A percentile compares a stretch with the other conserved stretches of the same genome.
These are phyloP conservation scores for Agonopterix alstromeriana DNA, from an alignment of 2,888 invertebrate species.

Conservation along the genomic window DNA sequence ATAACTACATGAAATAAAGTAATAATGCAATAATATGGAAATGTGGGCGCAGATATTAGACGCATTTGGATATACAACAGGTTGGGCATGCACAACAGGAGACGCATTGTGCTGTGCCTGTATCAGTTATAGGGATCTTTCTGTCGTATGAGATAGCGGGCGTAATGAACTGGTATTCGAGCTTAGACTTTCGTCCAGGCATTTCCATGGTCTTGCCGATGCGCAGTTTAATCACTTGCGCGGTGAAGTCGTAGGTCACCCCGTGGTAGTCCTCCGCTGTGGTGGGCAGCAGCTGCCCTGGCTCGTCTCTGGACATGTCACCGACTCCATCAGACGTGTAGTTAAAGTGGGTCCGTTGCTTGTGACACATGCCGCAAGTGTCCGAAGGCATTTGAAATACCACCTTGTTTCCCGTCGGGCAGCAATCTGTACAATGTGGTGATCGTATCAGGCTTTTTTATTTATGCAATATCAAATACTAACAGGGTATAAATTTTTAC, in stretches of 20 bases:
- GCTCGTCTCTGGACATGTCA: conserved; percentile 57
- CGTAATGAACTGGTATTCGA: conserved; percentile 65
- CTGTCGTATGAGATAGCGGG: conserved; percentile 37
- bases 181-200: conserved; percentile 55
- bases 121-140: conserved; percentile 44
- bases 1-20: too few relatives aligned
- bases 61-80: conserved; percentile 26
- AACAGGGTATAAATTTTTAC: too few relatives aligned
- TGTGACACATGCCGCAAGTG: conserved; percentile 53
- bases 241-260: conserved; percentile 50
- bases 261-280: conserved; percentile 48
- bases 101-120: conserved; percentile 53
- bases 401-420: conserved; percentile 66
- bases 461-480: neutral
- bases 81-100: conserved; percentile 33
- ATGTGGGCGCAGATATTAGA: too few relatives aligned
- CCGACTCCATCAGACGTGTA: conserved; percentile 59
- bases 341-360: conserved; percentile 60
- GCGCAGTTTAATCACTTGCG: conserved; percentile 60
- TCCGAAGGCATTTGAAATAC: conserved; percentile 64
- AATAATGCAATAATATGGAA: too few relatives aligned
- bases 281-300: conserved; percentile 40
- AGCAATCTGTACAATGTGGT: conserved; percentile 68
- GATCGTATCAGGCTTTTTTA: conserved; percentile 23
- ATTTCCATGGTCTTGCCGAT: conserved; percentile 56